A percentile compares a stretch with the other conserved stretches of the same genome.
Evolutionary conservation across 2,113 vertebrate species (phyloP).

Genomic region (Vidua chalybeata): DNA sequence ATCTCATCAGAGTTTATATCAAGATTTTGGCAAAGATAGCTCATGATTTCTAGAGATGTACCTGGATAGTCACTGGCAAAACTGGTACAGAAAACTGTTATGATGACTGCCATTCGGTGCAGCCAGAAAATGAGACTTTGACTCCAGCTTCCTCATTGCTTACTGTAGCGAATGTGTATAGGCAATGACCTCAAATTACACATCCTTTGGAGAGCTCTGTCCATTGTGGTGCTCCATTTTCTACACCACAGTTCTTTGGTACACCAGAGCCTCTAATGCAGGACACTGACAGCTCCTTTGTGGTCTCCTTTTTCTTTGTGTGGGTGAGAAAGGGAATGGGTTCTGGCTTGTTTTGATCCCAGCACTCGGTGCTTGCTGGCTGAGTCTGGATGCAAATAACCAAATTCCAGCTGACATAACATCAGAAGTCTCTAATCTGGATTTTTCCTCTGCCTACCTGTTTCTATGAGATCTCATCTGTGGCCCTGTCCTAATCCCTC

Average conservation of each 20-base stretch:
- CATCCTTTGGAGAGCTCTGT: background rate
- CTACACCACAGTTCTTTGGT: background rate
- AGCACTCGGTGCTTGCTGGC: background rate
- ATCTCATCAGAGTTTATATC: background rate
- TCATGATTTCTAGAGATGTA: background rate
- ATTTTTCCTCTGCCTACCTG: background rate
- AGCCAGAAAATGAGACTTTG: background rate
- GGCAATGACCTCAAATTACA: background rate
- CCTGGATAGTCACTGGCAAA: background rate
- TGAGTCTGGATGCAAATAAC: background rate
- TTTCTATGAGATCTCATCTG: background rate
- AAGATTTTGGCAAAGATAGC: background rate
- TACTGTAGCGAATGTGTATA: background rate
- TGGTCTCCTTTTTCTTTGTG: background rate
- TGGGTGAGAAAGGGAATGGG: background rate
- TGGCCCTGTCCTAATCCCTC: background rate
- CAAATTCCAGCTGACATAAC: background rate
- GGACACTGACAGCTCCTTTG: background rate
- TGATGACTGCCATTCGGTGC: background rate
- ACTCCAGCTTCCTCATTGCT: background rate
- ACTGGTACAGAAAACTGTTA: background rate
- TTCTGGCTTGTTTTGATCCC: background rate
- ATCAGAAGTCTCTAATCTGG: background rate
- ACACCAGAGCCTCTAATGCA: background rate
- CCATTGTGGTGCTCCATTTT: background rate